Evolutionary conservation across 2,888 invertebrate genomes (phyloP), one percentile per base, ranked within the genome.

Genomic region (Tipula helvola): DNA sequence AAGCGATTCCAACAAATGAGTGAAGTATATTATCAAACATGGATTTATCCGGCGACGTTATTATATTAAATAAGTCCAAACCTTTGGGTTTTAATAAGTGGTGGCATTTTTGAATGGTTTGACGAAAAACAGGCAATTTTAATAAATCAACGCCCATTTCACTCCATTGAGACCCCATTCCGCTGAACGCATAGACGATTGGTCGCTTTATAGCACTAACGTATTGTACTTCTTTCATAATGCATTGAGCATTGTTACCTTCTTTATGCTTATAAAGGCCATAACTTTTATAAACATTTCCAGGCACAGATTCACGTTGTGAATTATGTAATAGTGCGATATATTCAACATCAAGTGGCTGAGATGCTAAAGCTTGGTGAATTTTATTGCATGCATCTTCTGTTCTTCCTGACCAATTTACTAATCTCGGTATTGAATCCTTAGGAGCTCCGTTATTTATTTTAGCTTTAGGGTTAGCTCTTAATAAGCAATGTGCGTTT

Each of bases 111-210:
- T 28, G 28, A 28, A 28, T 28, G 28, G 28, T 28, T 28, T 28
- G 28, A 28, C 28, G 28, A 28, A 28, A 28, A 28, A 28, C 28
- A 28, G 28, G 28, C 28, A 28, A 28, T 28, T 28, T 28, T 28
- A 28, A 28, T 28, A 28, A 28, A 2, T 28, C 28, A 28, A 28
- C 28, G 28, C 28, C 28, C 28, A 28, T 28, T 28, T 28, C 28
- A 28, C 28, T 28, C 28, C 28, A 28, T 28, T 28, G 28, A 1
- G 28, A 28, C 28, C 28, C 28, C 1, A 28, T 28, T 28, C 28
- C 28, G 28, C 28, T 28, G 92, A 97, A 98, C 83, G 97, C 95
- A 91, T 96, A 97, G 94, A 97, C 97, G 0, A 97, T 92, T 1
- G 97, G 96, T 0, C 95, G 93, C 86, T 93, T 93, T 0, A 93